Percentiles rank a stretch among this genome's conserved stretches.
Conservation (phyloP, 2,888 invertebrate genomes). For the Ophion ellenae region DNA sequence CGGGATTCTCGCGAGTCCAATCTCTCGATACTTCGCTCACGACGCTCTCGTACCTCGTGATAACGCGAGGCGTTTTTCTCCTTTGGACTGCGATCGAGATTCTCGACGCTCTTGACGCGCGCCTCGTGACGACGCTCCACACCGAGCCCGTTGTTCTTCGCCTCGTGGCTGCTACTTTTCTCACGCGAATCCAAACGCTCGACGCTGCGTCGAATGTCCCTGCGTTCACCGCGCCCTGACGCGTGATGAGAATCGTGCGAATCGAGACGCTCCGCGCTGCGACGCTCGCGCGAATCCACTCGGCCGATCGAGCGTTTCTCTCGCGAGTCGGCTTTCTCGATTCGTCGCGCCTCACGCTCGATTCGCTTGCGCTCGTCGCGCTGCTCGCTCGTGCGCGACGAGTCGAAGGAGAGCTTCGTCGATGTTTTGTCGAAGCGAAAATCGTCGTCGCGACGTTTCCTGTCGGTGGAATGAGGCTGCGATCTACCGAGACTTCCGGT, state of each 20-base stretch:
- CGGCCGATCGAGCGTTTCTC: slow-evolving; percentile 75
- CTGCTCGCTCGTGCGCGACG: background rate
- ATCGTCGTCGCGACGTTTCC: slow-evolving; percentile 74
- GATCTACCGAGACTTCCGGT: slow-evolving; percentile 81
- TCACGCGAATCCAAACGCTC: slow-evolving; percentile 77
- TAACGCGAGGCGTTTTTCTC: slow-evolving; percentile 71
- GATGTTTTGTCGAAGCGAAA: slow-evolving; percentile 72
- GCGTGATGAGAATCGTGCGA: slow-evolving; percentile 66
- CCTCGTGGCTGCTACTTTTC: slow-evolving; percentile 72
- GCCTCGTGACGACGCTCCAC: slow-evolving; percentile 68
- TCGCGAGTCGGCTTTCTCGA: slow-evolving; percentile 72
- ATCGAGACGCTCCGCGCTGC: slow-evolving; percentile 73
- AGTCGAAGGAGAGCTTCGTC: slow-evolving; percentile 73
- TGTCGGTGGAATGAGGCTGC: slow-evolving; percentile 73
- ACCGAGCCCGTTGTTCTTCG: slow-evolving; percentile 68
- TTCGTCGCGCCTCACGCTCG: slow-evolving; percentile 74
- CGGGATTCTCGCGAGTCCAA: slow-evolving; percentile 74
- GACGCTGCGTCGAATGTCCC: slow-evolving; percentile 78
- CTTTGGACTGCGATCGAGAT: slow-evolving; percentile 76
- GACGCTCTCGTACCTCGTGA: slow-evolving; percentile 65
- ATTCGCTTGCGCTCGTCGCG: slow-evolving; percentile 77
- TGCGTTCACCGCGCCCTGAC: slow-evolving; percentile 68
- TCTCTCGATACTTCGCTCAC: slow-evolving; percentile 76
- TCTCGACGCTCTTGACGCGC: slow-evolving; percentile 76
- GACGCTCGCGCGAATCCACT: slow-evolving; percentile 74